phyloP scores from a whole-genome alignment of 2,113 vertebrate genomes.

The Furnarius figulus region DNA sequence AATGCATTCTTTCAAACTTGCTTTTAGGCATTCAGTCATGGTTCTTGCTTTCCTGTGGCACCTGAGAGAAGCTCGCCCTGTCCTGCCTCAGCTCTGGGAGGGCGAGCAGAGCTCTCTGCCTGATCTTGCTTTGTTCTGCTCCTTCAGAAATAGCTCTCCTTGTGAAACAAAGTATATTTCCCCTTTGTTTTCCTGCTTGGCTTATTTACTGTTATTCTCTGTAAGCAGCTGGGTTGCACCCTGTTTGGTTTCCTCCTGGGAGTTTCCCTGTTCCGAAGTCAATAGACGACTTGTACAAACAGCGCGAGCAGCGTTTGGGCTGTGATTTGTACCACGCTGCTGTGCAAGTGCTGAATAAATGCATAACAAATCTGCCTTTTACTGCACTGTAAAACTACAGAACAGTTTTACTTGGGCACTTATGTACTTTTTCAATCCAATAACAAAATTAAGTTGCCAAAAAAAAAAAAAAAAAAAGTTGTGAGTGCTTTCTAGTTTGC shows the following conservation, averaged over 20 bases:
- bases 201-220: not conserved
- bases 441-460: not conserved
- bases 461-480: not conserved
- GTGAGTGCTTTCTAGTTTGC: not conserved
- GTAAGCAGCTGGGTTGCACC: not conserved
- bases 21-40: not conserved
- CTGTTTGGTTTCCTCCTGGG: conserved; percentile 2
- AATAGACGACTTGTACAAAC: not conserved
- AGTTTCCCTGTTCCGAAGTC: not conserved
- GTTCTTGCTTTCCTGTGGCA: not conserved
- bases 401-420: not conserved
- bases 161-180: not conserved
- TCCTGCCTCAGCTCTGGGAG: not conserved
- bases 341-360: conserved; percentile 1
- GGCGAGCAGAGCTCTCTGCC: not conserved
- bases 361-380: not conserved
- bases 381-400: not conserved
- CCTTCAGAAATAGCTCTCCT: not conserved
- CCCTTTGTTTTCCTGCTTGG: not conserved
- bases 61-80: not conserved
- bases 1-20: not conserved
- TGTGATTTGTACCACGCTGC: not conserved
- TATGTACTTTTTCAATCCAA: not conserved
- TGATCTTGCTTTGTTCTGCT: not conserved
- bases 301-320: not conserved